phyloP scores from a whole-genome alignment of 2,888 invertebrate species.

The Craniophora ligustri region DNA sequence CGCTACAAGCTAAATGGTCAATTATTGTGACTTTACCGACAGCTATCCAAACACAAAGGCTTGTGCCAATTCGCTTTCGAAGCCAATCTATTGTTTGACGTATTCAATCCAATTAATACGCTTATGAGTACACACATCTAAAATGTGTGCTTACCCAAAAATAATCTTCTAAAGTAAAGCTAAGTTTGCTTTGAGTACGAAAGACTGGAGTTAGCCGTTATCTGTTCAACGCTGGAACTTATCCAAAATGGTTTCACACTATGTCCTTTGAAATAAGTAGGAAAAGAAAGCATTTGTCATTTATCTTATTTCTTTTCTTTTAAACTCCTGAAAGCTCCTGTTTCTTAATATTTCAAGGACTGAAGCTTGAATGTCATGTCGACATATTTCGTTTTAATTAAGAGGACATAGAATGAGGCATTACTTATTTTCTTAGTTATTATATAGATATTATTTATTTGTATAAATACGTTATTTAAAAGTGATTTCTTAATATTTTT shows the following conservation, averaged over 20 bases:
- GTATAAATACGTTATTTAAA: not conserved
- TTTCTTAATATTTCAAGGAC: constrained; percentile 7
- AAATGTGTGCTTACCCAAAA: not conserved
- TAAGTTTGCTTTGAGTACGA: not conserved
- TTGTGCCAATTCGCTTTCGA: constrained; percentile 58
- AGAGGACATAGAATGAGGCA: not conserved
- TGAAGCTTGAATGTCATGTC: constrained; percentile 20
- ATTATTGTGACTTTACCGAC: constrained; percentile 70
- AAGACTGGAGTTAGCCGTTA: not conserved
- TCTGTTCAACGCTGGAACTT: constrained; percentile 4
- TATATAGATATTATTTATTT: not conserved
- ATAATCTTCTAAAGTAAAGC: not conserved
- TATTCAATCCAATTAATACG: constrained; percentile 17
- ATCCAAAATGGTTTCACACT: constrained; percentile 19
- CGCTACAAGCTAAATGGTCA: constrained; percentile 79
- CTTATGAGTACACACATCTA: not conserved
- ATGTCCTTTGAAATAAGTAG: constrained; percentile 9
- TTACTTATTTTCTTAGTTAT: not conserved
- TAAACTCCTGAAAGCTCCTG: constrained; percentile 22
- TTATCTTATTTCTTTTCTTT: constrained; percentile 7
- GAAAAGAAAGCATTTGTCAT: not conserved
- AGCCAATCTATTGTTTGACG: constrained; percentile 42
- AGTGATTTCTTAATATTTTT: no score
- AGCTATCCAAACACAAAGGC: constrained; percentile 62
- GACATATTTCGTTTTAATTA: constrained; percentile 43